Base-by-base conservation (phyloP, 2,113 vertebrate species). In the Rhadina sibilatrix region DNA sequence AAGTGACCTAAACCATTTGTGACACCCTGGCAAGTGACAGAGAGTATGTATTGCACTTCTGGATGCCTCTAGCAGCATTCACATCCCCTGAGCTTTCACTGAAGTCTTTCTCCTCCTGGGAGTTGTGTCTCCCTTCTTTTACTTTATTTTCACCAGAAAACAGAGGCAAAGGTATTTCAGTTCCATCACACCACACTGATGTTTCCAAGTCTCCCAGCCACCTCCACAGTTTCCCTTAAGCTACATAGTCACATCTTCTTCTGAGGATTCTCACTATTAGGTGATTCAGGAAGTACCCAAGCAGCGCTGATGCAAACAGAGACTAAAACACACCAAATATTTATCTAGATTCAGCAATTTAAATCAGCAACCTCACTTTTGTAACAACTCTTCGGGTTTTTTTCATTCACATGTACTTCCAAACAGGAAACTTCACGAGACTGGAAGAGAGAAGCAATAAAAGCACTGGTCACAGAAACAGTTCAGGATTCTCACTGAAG, bases 381-480 rank as follows among this genome's bases (percentile, higher is more conserved):
- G 60, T 5, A 63, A 93, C 66, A 54, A 3, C 31, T 95, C 89
- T 60, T 75, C 42, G 1, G 86, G 56, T 91, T 82, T 72, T 14
- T 91, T 87, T 84, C 86, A 30, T 95, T 35, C 66, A 97, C 91
- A 5, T 93, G 87, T 31, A 97, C 93, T 94, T 96, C 77, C 85
- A 97, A 68, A 72, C 91, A 93, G 61, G 87, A 95, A 93, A 98
- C 21, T 87, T 97, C 96, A 42, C 96, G 97, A 84, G 97, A 93
- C 97, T 98, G 77, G 57, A 97, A 97, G 12, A 96, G 33, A 95
- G 20, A 90, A 93, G 31, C 16, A 75, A 64, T 38, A 83, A 86
- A 69, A 52, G 56, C 61, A 75, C 5, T 4, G 2, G 6, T 69
- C 42, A 89, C 27, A 68, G 54, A 81, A 78, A 63, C 3, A 87